These are phyloP conservation scores for Blennius ocellaris DNA, from an alignment of 2,113 vertebrate genomes.

Conservation along the genomic window DNA sequence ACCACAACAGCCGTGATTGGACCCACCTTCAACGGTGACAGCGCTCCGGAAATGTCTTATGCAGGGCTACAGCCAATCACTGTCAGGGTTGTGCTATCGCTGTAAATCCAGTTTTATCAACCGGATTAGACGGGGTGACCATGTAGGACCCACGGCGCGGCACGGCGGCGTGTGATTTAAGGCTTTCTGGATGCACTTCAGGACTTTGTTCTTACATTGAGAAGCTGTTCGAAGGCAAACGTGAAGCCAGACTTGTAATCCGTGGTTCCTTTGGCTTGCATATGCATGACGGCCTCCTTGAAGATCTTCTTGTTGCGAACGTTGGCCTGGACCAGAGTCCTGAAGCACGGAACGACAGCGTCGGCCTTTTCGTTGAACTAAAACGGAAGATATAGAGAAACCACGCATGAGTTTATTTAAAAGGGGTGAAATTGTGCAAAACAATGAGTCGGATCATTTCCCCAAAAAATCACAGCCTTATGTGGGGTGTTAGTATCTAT, in stretches of 20 bases:
- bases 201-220: conserved; percentile 88
- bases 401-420: neutral
- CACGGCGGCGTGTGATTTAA: neutral
- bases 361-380: conserved; percentile 98
- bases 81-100: conserved; percentile 51
- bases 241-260: conserved; percentile 99
- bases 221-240: conserved; percentile 97
- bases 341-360: conserved; percentile 95
- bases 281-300: conserved; percentile 93
- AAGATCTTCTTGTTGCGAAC: conserved; percentile 98
- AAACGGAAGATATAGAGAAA: neutral
- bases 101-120: conserved; percentile 36
- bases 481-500: no score
- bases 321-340: conserved; percentile 96
- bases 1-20: conserved; percentile 43
- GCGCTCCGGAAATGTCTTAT: conserved; percentile 45
- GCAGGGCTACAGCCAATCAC: conserved; percentile 29
- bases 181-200: conserved; percentile 1
- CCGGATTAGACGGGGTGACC: conserved; percentile 40
- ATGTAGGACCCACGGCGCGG: neutral
- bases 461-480: no score
- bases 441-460: no score
- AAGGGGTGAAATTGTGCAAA: no score
- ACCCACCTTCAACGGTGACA: conserved; percentile 39
- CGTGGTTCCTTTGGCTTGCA: conserved; percentile 96